Base-by-base conservation (phyloP, 2,888 invertebrate species). In the Willowsia nigromaculata region DNA sequence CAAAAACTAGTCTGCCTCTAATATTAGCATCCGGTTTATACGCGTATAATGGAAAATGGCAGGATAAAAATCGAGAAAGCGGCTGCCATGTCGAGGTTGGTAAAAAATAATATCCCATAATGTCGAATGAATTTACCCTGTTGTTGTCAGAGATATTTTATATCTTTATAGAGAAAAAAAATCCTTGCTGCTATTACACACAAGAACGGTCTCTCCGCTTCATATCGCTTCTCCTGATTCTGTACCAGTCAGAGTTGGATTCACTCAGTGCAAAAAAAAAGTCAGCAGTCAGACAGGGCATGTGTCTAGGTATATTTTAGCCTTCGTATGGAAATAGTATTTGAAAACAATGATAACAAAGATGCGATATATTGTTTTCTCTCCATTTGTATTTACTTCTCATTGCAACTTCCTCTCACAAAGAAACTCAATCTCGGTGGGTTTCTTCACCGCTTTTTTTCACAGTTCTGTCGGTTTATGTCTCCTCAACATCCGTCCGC, bases 1-100 rank as follows among this genome's bases (percentile, higher is more conserved):
- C 62, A 81, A 82, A 82, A 53, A 84, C 15, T 65, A 65, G 82
- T 65, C 53, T 22, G 59, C 15, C 18, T 82, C 30, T 82, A 53
- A 71, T 71, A 71, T 71, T 50, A 65, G 68, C 68, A 68, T 83
- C 53, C 53, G 37, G 18, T 71, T 50, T 59, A 53, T 83, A 37
- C 27, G 83, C 37, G 37, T 65, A 65, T 83, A 83, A 83, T 83
- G 30, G 82, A 43, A 82, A 62, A 56, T 65, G 82, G 65, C 62
- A 65, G 62, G 47, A 82, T 68, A 83, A 53, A 50, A 83, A 83
- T 25, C 33, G 62, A 47, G 25, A 47, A 65, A 65, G 65, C 65
- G 18, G 37, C 65, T 65, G 59, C 59, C 59, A 59, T 59, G 59
- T 27, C 27, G 11, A 37, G 27, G 59, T 27, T 13, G 59, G 59